phyloP scores from a whole-genome alignment of 2,797 vertebrate species.

The Protosalanx chinensis region DNA sequence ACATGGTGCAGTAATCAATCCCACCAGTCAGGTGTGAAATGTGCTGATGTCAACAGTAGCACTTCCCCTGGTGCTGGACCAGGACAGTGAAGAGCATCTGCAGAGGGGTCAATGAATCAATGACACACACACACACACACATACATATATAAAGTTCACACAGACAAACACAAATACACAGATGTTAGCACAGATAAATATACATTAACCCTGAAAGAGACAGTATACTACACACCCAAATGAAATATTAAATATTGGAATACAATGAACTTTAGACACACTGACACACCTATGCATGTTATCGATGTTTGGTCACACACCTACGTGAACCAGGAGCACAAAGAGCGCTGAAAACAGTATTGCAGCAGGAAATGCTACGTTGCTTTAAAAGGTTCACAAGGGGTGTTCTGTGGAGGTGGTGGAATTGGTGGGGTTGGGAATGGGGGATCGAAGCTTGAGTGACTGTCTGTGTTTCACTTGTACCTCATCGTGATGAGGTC shows the following conservation, averaged over 20 bases:
- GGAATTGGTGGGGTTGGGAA: too few species aligned
- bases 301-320: neutral
- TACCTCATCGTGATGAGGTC: too few species aligned
- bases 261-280: neutral
- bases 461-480: neutral
- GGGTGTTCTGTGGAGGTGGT: too few species aligned
- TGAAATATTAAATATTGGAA: neutral
- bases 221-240: neutral
- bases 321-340: neutral
- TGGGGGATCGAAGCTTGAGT: neutral
- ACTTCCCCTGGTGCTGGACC: neutral
- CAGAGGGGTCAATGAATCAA: constrained; percentile 23
- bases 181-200: neutral
- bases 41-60: constrained; percentile 18
- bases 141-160: neutral
- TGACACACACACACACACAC: neutral
- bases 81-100: constrained; percentile 16
- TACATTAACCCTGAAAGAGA: neutral
- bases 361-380: too few species aligned
- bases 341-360: too few species aligned
- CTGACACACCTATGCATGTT: neutral
- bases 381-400: too few species aligned
- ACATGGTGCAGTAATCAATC: constrained; percentile 9
- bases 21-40: constrained; percentile 12
- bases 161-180: neutral